These are phyloP conservation scores for Sphaeridia pumilis DNA, from an alignment of 2,888 invertebrate species.

Conservation along the genomic window DNA sequence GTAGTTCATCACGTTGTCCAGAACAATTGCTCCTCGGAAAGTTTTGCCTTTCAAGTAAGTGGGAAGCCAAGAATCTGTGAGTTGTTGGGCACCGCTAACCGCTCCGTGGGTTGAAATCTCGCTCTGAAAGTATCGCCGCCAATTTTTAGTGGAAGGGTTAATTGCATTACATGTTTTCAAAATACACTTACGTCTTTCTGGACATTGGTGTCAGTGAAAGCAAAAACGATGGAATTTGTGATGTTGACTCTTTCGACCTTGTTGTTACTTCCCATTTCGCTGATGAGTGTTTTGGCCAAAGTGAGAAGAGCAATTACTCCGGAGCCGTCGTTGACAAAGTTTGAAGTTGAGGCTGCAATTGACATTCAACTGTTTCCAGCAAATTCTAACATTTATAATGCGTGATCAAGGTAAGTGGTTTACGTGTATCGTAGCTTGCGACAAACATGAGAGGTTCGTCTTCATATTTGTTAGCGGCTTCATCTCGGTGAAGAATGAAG, in stretches of 20 bases:
- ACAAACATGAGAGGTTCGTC: slow-evolving; percentile 37
- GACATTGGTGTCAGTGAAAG: slow-evolving; percentile 35
- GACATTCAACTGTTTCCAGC: background rate
- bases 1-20: slow-evolving; percentile 37
- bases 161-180: too few relatives aligned
- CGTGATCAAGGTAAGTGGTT: background rate
- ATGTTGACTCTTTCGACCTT: slow-evolving; percentile 28
- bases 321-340: slow-evolving; percentile 36
- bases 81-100: background rate
- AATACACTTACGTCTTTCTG: slow-evolving; percentile 34
- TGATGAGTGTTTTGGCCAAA: slow-evolving; percentile 30
- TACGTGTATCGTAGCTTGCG: slow-evolving; percentile 37
- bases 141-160: background rate
- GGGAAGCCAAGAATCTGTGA: slow-evolving; percentile 13
- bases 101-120: too few relatives aligned
- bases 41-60: slow-evolving; percentile 10
- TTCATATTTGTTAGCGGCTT: slow-evolving; percentile 14
- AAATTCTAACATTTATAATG: too few relatives aligned
- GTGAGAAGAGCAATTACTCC: slow-evolving; percentile 37
- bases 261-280: slow-evolving; percentile 18
- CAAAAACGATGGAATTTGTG: slow-evolving; percentile 36
- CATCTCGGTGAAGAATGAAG: slow-evolving; percentile 6
- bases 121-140: background rate
- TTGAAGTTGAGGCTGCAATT: background rate
- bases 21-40: slow-evolving; percentile 36